phyloP scores from a whole-genome alignment of 1,140 invertebrate species.

The Steinernema feltiae region DNA sequence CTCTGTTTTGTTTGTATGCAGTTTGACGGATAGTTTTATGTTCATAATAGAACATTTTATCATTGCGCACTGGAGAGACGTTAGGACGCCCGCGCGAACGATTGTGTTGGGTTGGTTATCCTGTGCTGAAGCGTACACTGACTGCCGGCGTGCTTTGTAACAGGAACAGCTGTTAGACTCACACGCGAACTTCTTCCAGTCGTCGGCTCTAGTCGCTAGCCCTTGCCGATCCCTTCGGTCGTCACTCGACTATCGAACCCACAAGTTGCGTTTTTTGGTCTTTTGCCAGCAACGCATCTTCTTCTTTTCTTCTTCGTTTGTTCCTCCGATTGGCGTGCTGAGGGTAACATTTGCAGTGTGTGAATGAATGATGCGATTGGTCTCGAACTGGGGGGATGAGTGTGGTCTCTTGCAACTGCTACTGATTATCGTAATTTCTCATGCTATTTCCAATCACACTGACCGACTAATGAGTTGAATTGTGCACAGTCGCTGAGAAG shows the following conservation, averaged over 20 bases:
- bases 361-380: background rate
- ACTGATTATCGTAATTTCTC: background rate
- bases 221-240: background rate
- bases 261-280: background rate
- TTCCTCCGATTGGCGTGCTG: background rate
- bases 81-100: background rate
- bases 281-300: background rate
- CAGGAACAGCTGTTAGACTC: conserved; percentile 2
- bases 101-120: background rate
- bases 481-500: background rate
- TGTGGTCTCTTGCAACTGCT: background rate
- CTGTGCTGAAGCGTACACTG: too few relatives aligned
- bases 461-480: too few relatives aligned
- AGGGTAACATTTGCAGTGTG: background rate
- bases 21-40: background rate
- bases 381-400: background rate
- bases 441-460: too few relatives aligned
- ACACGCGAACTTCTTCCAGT: background rate
- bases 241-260: background rate
- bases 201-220: background rate
- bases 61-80: background rate
- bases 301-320: background rate
- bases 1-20: background rate
- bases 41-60: background rate
- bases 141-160: background rate